phyloP scores from a whole-genome alignment of 2,113 vertebrate genomes.

The Varanus komodoensis region DNA sequence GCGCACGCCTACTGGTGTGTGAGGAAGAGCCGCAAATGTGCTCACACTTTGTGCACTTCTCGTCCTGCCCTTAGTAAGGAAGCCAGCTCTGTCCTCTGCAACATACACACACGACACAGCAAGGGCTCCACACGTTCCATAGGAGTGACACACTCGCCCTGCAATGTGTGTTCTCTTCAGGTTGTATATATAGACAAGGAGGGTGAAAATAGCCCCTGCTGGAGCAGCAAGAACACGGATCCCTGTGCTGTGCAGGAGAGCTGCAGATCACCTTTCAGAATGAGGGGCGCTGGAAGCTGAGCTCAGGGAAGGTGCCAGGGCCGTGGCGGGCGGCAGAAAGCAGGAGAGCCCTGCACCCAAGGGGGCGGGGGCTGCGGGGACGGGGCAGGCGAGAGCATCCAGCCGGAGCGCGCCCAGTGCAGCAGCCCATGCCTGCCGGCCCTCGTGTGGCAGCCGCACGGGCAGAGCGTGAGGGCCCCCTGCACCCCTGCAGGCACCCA shows the following conservation, averaged over 20 bases:
- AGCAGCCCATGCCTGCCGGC: too few species aligned
- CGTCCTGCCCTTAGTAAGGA: not conserved
- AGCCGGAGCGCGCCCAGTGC: too few species aligned
- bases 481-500: too few species aligned
- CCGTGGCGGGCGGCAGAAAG: not conserved
- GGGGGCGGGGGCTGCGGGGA: too few species aligned
- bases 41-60: not conserved
- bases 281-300: constrained; percentile 19
- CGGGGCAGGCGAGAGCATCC: too few species aligned
- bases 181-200: not conserved
- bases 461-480: too few species aligned
- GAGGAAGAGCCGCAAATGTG: not conserved
- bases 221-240: not conserved
- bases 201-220: constrained; percentile 48
- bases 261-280: constrained; percentile 45
- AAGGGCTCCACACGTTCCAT: not conserved
- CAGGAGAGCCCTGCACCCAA: not conserved
- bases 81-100: not conserved
- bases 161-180: constrained; percentile 15
- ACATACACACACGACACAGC: not conserved
- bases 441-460: too few species aligned
- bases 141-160: not conserved
- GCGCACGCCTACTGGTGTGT: not conserved
- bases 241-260: constrained; percentile 8
- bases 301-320: constrained; percentile 21